Evolutionary conservation across 64 coral and sea anemone genomes (phyloP), one percentile per base, ranked within the genome.

Genomic region (Actinia equina): DNA sequence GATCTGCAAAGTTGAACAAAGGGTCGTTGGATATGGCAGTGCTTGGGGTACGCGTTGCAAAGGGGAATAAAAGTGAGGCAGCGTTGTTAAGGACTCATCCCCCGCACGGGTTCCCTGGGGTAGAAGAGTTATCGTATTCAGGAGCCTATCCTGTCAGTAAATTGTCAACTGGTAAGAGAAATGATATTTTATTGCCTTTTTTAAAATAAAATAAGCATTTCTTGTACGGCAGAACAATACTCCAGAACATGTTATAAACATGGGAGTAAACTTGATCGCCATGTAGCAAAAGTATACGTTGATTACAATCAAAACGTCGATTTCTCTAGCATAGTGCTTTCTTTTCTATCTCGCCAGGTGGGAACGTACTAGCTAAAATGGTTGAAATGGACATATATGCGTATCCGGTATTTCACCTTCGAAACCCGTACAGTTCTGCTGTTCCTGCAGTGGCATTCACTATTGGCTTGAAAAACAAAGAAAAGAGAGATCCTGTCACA

Each of bases 391-490:
- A 87, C 44, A 41, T 97, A 55, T 97, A 97, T 56, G 94, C 91
- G 71, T 93, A 93, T 80, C 88, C 94, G 43, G 71, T 88, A 20
- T 93, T 93, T 83, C 94, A 97, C n/a, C 70, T 88, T 76, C 88
- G 94, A 64, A 81, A 97, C 26, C 86, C 91, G n/a, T 86, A 77
- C 52, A 91, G 88, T 64, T 97, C 94, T 26, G 91, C 94, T 30
- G 89, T 89, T 9, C 94, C 94, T 9, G 94, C 94, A 19, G 94
- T 97, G n/a, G 94, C 94, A 9, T 97, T 97, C 44, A 97, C 91
- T 46, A 51, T 97, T 54, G 88, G 88, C 25, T 19, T 97, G 23
- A 82, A 79, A n/a, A 97, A 93, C 83, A 93, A 85, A n/a, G 84
- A 86, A 42, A 70, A 92, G 12, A 88, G 85, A 51, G 80, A 84